Evolutionary conservation across 1,140 invertebrate genomes (phyloP), one percentile per base, ranked within the genome.

Genomic region (Venustaconcha ellipsiformis): DNA sequence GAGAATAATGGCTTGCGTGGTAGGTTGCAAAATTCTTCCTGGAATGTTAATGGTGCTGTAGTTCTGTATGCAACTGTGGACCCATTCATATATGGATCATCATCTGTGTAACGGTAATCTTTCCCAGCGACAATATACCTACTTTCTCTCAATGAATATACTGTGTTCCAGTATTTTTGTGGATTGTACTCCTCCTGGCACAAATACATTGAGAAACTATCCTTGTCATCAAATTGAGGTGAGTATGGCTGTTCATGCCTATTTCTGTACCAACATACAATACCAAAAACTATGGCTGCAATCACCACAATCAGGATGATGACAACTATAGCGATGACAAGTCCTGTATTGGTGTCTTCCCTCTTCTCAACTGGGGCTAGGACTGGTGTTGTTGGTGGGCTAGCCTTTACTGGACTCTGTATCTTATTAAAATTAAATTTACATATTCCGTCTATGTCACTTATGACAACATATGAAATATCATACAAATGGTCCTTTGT

Each of bases 21-120:
- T n/a, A 89, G 78, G 15, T 80, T 80, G 14, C 84, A 75, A 67
- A 86, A 89, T 70, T 89, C 88, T 55, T 88, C 80, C n/a, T 83
- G 78, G 67, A 88, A 87, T 18, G 85, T 76, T 17, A 89, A 73
- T 4, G 78, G 77, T 20, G 75, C 64, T 23, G 69, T 66, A n/a
- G 78, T 71, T 20, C 55, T 30, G 8, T n/a, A 14, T 56, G 59
- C 17, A 15, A 66, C 60, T 48, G 68, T 55, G 60, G 70, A 56
- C 14, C 76, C 80, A 67, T 83, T 81, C 64, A 78, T 76, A 57
- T 66, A 59, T 63, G 30, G 48, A 71, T 74, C 70, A 23, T 70
- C 48, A 18, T 80, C 74, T 26, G 76, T 72, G 14, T 83, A 83
- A 12, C 85, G 55, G 20, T 83, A 80, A 14, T 85, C 79, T 57